Conservation (phyloP, 1,140 invertebrate genomes). For the Oppia nitens region DNA sequence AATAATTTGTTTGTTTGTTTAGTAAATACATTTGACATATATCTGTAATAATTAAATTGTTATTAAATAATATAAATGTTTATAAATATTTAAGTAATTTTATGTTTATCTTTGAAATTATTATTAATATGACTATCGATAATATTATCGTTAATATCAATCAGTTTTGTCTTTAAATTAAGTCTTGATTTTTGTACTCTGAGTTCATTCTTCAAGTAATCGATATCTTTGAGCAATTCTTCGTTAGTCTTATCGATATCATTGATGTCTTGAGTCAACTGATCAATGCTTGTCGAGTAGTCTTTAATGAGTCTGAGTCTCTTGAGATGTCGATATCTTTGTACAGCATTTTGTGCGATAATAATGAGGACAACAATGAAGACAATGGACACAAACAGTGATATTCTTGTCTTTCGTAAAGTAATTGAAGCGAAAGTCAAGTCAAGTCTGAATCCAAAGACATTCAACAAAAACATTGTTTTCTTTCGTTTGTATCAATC, state of each 20-base stretch:
- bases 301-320: not conserved
- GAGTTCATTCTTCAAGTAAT: not conserved
- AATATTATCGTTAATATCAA: not conserved
- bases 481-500: not conserved
- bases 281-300: not conserved
- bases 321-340: not conserved
- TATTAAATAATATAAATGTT: too few relatives aligned
- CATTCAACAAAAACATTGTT: not conserved
- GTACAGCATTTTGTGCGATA: not conserved
- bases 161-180: too few relatives aligned
- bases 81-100: too few relatives aligned
- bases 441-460: not conserved
- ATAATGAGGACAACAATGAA: not conserved
- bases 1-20: too few relatives aligned
- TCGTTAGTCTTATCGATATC: not conserved
- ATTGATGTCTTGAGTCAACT: not conserved
- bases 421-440: not conserved
- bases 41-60: too few relatives aligned
- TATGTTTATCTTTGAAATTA: not conserved
- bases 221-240: not conserved
- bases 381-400: not conserved
- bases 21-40: too few relatives aligned
- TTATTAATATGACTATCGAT: not conserved
- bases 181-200: not conserved
- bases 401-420: not conserved